phyloP scores from a whole-genome alignment of 1,140 invertebrate species.

The Chionoecetes opilio region DNA sequence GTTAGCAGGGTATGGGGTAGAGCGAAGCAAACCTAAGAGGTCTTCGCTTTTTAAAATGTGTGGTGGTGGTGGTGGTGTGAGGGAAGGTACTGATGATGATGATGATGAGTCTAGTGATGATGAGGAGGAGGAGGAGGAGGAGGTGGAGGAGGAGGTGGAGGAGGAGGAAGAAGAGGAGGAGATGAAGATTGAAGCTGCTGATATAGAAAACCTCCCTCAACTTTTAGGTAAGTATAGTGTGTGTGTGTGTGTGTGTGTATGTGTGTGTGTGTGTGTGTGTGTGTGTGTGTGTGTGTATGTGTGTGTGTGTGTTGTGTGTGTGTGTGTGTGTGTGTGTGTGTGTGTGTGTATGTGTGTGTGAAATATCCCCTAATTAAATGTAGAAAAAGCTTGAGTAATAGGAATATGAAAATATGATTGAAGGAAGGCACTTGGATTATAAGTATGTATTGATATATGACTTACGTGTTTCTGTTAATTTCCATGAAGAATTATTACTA shows the following conservation, averaged over 20 bases:
- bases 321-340: background rate
- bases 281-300: background rate
- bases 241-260: background rate
- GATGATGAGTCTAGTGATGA: background rate
- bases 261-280: background rate
- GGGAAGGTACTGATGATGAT: background rate
- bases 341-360: background rate
- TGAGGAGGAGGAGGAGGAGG: background rate
- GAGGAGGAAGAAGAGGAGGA: background rate
- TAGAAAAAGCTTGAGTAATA: too few relatives aligned
- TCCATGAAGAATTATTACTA: too few relatives aligned
- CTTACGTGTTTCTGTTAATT: too few relatives aligned
- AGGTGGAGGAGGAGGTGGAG: background rate
- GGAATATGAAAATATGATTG: too few relatives aligned
- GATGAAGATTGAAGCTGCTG: constrained; percentile 19
- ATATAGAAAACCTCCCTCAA: background rate
- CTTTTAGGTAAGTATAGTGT: constrained; percentile 30
- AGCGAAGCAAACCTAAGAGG: constrained; percentile 65
- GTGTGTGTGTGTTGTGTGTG: background rate
- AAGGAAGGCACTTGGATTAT: too few relatives aligned
- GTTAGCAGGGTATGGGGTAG: constrained; percentile 63
- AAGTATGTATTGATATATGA: too few relatives aligned
- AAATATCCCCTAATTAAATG: background rate
- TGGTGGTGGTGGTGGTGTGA: constrained; percentile 17
- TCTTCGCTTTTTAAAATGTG: constrained; percentile 65